phyloP scores from a whole-genome alignment of 2,113 vertebrate genomes.

The Emydocephalus ijimae region DNA sequence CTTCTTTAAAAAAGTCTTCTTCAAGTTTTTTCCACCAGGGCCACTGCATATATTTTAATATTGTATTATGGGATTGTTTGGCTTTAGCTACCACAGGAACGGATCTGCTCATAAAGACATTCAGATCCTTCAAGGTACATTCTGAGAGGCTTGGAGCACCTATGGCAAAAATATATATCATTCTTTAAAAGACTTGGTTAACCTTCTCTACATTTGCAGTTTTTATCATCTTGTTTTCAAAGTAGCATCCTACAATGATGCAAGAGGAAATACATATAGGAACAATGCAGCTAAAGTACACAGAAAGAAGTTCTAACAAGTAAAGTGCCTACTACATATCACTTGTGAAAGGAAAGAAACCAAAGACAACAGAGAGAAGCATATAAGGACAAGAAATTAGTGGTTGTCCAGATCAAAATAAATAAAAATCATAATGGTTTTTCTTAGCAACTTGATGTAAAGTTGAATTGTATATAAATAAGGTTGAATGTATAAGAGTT shows the following conservation, averaged over 20 bases:
- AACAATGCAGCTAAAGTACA: background rate
- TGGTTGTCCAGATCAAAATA: background rate
- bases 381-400: background rate
- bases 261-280: background rate
- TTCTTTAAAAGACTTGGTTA: background rate
- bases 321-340: background rate
- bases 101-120: slow-evolving; percentile 80
- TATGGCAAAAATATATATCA: slow-evolving; percentile 54
- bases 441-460: background rate
- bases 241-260: slow-evolving; percentile 9
- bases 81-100: slow-evolving; percentile 78
- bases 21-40: slow-evolving; percentile 93
- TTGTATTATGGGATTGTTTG: slow-evolving; percentile 76
- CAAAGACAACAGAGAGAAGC: background rate
- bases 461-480: background rate
- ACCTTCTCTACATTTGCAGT: background rate
- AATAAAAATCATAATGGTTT: background rate
- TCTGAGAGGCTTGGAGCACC: slow-evolving; percentile 80
- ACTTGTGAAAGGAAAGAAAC: background rate
- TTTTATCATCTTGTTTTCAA: slow-evolving; percentile 1
- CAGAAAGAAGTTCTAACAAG: background rate
- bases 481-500: background rate
- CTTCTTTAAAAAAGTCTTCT: slow-evolving; percentile 67
- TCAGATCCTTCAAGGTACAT: slow-evolving; percentile 65
- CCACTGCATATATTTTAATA: slow-evolving; percentile 73